Evolutionary conservation across 2,113 vertebrate species (phyloP).

Genomic region (Ondatra zibethicus): DNA sequence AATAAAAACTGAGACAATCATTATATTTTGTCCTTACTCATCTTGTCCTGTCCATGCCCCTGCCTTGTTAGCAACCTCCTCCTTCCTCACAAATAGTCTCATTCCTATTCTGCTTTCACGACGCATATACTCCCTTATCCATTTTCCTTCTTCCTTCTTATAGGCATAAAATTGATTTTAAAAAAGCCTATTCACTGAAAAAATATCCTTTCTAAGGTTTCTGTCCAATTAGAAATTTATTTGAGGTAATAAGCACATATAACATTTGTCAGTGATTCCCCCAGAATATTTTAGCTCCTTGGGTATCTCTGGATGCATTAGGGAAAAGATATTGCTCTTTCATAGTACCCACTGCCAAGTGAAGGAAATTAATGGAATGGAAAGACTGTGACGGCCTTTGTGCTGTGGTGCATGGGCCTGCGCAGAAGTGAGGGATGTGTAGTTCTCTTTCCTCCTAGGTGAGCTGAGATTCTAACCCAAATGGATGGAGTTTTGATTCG

Average conservation of each 20-base stretch:
- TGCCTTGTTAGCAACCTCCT: neutral
- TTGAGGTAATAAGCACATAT: neutral
- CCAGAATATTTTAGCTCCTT: constrained; percentile 4
- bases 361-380: neutral
- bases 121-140: neutral
- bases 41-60: neutral
- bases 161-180: neutral
- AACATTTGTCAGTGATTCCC: neutral
- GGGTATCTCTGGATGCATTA: neutral
- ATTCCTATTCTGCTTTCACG: neutral
- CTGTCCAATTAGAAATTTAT: constrained; percentile 18
- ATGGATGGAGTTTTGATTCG: neutral
- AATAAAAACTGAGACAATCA: neutral
- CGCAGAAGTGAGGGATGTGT: neutral
- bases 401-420: neutral
- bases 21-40: neutral
- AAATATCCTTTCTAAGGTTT: neutral
- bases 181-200: neutral
- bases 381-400: neutral
- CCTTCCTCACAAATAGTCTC: neutral
- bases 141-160: neutral
- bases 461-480: neutral
- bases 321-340: neutral
- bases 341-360: neutral
- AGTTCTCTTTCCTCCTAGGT: neutral